phyloP scores from a whole-genome alignment of 2,797 vertebrate species.

The Huso huso region DNA sequence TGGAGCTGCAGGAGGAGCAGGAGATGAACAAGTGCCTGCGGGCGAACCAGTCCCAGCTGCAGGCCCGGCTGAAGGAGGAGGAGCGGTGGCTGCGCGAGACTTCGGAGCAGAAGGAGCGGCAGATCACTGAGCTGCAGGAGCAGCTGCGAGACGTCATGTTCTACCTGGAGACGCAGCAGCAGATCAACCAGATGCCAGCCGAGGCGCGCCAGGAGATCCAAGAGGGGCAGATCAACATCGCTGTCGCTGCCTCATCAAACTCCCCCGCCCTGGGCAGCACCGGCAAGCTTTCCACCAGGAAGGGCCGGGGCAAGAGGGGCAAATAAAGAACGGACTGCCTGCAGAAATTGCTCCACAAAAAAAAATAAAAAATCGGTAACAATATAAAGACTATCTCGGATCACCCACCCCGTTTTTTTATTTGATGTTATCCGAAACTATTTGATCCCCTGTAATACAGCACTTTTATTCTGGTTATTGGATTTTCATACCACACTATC shows the following conservation, averaged over 20 bases:
- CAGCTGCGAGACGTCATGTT: conserved; percentile 96
- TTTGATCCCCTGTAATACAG: too few relatives aligned
- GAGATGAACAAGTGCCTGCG: conserved; percentile 92
- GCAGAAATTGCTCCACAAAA: too few relatives aligned
- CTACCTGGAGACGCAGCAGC: conserved; percentile 86
- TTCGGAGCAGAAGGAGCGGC: conserved; percentile 68
- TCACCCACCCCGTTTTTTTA: too few relatives aligned
- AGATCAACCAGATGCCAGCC: conserved; percentile 80
- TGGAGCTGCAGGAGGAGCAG: conserved; percentile 89
- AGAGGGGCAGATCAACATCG: conserved; percentile 92
- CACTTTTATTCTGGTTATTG: too few relatives aligned
- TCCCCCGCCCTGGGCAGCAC: conserved; percentile 37
- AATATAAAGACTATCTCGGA: too few relatives aligned
- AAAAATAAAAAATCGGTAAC: too few relatives aligned
- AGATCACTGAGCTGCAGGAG: conserved; percentile 83
- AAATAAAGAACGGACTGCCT: conserved; percentile 54
- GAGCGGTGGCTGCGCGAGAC: conserved; percentile 69
- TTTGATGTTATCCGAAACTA: too few relatives aligned
- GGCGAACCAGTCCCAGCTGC: conserved; percentile 82
- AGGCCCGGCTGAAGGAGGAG: conserved; percentile 79
- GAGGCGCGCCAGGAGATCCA: conserved; percentile 88
- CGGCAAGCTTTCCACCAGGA: conserved; percentile 64
- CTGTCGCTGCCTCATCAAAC: conserved; percentile 52
- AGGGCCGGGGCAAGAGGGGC: conserved; percentile 81
- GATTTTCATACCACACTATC: too few relatives aligned